Conservation (phyloP, 1,140 invertebrate genomes). For the Trialeurodes vaporariorum region DNA sequence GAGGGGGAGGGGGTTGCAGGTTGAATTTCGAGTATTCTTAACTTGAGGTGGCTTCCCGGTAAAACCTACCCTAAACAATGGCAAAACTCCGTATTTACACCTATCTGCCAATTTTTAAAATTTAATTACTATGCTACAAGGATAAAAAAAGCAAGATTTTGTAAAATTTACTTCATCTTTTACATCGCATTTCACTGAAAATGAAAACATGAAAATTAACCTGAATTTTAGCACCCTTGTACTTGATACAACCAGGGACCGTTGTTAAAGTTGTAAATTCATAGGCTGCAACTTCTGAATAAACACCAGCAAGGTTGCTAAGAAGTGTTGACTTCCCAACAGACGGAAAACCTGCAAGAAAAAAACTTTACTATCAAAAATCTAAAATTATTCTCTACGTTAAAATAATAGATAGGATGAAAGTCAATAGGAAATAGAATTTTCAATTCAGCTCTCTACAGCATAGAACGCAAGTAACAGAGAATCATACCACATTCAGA, state of each 20-base stretch:
- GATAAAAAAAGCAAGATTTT: too few species aligned
- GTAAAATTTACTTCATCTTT: too few species aligned
- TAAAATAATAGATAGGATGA: slow-evolving; percentile 13
- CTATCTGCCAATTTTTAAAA: too few species aligned
- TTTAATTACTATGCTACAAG: too few species aligned
- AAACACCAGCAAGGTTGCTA: slow-evolving; percentile 94
- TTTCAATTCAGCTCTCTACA: too few species aligned
- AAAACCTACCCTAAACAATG: too few species aligned
- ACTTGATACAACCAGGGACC: slow-evolving; percentile 98
- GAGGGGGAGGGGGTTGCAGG: neutral
- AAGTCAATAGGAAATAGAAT: too few species aligned
- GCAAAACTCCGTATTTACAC: too few species aligned
- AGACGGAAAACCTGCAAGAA: slow-evolving; percentile 80
- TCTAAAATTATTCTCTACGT: neutral
- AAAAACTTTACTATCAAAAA: neutral
- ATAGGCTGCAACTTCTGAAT: slow-evolving; percentile 98
- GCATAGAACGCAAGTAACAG: too few species aligned
- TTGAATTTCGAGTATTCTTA: neutral
- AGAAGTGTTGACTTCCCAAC: slow-evolving; percentile 98
- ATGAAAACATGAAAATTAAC: too few species aligned
- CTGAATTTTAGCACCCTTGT: slow-evolving; percentile 99
- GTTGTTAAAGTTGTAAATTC: slow-evolving; percentile 99
- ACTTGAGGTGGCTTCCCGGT: neutral
- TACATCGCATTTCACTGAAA: too few species aligned
- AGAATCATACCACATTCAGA: too few species aligned